Evolutionary conservation across 2,797 vertebrate genomes (phyloP).

Genomic region (Darevskia nairensis): DNA sequence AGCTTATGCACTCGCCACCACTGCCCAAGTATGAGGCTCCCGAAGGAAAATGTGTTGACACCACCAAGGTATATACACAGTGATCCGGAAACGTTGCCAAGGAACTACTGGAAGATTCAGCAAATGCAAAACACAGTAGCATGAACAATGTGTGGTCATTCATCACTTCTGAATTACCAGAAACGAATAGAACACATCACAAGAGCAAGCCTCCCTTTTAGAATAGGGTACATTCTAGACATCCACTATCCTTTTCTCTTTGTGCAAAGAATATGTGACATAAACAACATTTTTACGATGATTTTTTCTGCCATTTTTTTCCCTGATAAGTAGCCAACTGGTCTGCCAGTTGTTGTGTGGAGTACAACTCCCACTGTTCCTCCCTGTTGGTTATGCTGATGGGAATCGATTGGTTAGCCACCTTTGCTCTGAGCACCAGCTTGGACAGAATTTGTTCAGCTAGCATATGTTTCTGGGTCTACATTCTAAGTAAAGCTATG

Average conservation of each 20-base stretch:
- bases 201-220: background rate
- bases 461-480: background rate
- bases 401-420: background rate
- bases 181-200: background rate
- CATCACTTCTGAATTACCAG: background rate
- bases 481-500: background rate
- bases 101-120: fast-evolving
- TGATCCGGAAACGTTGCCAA: slow-evolving; percentile 58
- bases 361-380: no score
- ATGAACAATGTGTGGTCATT: background rate
- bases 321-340: background rate
- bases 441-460: background rate
- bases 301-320: background rate
- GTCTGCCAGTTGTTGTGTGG: no score
- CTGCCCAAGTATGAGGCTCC: slow-evolving; percentile 84
- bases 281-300: background rate
- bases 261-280: background rate
- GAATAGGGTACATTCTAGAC: background rate
- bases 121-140: background rate
- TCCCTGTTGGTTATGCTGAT: no score
- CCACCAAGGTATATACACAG: slow-evolving; percentile 91
- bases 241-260: background rate
- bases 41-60: slow-evolving; percentile 88
- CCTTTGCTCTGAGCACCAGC: background rate
- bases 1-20: slow-evolving; percentile 86